Evolutionary conservation across 2,113 vertebrate genomes (phyloP), one percentile per base, ranked within the genome.

Genomic region (Mormyrus iriodes): DNA sequence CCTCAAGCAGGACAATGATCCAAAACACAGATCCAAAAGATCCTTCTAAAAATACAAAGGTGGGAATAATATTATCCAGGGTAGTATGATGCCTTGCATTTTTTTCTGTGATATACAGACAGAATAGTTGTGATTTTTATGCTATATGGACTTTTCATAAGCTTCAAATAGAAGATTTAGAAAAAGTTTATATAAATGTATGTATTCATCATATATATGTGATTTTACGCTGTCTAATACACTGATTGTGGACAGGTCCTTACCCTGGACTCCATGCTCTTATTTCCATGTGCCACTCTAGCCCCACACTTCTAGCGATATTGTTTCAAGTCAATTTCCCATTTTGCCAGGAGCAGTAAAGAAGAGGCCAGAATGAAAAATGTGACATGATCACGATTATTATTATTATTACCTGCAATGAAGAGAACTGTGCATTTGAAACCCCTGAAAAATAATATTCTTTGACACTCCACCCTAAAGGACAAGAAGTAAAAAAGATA

Each of bases 341-440:
- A 69, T 69, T 69, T 69, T 69, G n/a, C 61, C 61, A 31, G 61
- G n/a, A 69, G 61, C 61, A 69, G n/a, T 31, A n/a, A 10, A 31
- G 61, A 69, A 69, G 12, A 69, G n/a, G n/a, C n/a, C 61, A 31
- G 61, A 31, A 79, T 79, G 69, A 88, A 46, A 82, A 79, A 65
- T 88, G 88, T 79, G 31, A 88, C 44, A n/a, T 88, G 87, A 58
- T n/a, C 87, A n/a, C 55, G 42, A 88, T 88, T 61, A 88, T 69
- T 65, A 88, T 88, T 69, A 88, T 69, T 27, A 88, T 69, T 88
- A 88, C 55, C 61, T 69, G 61, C 61, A 69, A 69, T 44, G 86
- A 65, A 65, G 4, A 44, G 58, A n/a, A 17, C 8, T 24, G 13
- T 51, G 55, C 87, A 88, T 69, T 61, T 88, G 87, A 55, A 69